Evolutionary conservation across 2,797 vertebrate species (phyloP), one percentile per base, ranked within the genome.

Genomic region (Aphelocoma californica): DNA sequence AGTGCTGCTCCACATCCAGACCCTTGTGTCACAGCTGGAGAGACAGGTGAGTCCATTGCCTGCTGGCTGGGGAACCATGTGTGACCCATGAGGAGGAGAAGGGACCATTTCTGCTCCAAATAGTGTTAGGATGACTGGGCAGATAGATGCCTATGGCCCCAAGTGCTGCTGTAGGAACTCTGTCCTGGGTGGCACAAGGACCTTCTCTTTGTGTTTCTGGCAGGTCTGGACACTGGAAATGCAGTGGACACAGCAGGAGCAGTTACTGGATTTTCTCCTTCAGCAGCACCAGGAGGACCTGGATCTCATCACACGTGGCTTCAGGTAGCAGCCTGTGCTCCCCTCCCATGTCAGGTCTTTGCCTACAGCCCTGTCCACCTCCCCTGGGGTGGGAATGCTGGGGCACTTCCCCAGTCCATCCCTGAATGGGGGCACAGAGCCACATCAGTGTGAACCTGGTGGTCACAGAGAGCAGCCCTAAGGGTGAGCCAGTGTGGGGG

Each of bases 181-280:
- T 45, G n/a, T 79, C 69, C 34, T 4, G 1, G 20, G 17, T 6
- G 2, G 64, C 65, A 81, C 24, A 40, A 42, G 21, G 18, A 92
- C 32, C 14, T 81, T 54, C 25, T 85, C 12, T 21, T 21, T 0
- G 18, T 16, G 2, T 62, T 67, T 18, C 9, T 1, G 3, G 7
- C 92, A 99, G 99, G 97, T 99, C 48, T 98, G 94, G 75, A 98
- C 96, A 5, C 95, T 99, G 93, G 98, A 99, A 96, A 96, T 98
- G 81, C 98, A 99, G 94, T 97, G 93, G 88, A 97, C 97, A 18
- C 98, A 99, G 95, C 98, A 97, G 47, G 97, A 96, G 53, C 95
- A 98, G 86, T 88, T 99, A 86, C 94, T 99, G 51, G 98, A 98
- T 80, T 98, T 96, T 15, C 54, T 99, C 54, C 98, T 98, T 85